Percentiles rank a stretch among this genome's conserved stretches.
Evolutionary conservation across 2,888 invertebrate genomes (phyloP).

Genomic region (Mechanitis messenoides): DNA sequence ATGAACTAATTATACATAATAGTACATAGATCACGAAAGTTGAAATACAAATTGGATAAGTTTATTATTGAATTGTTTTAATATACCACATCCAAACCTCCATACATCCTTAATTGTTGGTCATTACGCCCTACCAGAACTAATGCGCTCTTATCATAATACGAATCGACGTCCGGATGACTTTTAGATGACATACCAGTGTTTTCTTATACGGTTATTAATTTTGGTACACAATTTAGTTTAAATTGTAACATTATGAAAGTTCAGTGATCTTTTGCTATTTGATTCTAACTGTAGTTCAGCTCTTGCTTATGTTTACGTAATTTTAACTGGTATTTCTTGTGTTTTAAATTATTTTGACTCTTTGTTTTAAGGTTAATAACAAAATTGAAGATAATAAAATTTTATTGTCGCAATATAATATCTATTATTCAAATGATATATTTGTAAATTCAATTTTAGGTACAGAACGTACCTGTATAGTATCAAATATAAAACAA

Average conservation of each 20-base stretch:
- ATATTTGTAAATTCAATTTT: too few relatives aligned
- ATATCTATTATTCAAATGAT: too few relatives aligned
- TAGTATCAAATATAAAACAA: too few relatives aligned
- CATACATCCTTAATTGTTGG: conserved; percentile 51
- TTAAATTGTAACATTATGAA: conserved; percentile 41
- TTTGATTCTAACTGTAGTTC: conserved; percentile 9
- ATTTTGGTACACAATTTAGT: conserved; percentile 51
- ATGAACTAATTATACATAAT: too few relatives aligned
- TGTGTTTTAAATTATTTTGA: too few relatives aligned
- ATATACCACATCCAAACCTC: conserved; percentile 46
- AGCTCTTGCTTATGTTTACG: background rate
- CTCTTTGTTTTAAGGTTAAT: too few relatives aligned
- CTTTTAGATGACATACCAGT: conserved; percentile 72
- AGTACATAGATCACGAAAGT: too few relatives aligned
- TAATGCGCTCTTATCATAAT: conserved; percentile 75
- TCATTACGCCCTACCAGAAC: conserved; percentile 73
- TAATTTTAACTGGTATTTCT: too few relatives aligned
- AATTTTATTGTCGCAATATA: too few relatives aligned
- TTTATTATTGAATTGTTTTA: background rate
- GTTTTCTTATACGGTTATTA: conserved; percentile 74
- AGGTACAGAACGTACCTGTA: too few relatives aligned
- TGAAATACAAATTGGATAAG: too few relatives aligned
- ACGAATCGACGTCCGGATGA: conserved; percentile 72
- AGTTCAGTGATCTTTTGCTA: conserved; percentile 41
- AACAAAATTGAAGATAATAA: too few relatives aligned